Base-by-base conservation (phyloP, 2,113 vertebrate genomes). In the Neopipo cinnamomea region DNA sequence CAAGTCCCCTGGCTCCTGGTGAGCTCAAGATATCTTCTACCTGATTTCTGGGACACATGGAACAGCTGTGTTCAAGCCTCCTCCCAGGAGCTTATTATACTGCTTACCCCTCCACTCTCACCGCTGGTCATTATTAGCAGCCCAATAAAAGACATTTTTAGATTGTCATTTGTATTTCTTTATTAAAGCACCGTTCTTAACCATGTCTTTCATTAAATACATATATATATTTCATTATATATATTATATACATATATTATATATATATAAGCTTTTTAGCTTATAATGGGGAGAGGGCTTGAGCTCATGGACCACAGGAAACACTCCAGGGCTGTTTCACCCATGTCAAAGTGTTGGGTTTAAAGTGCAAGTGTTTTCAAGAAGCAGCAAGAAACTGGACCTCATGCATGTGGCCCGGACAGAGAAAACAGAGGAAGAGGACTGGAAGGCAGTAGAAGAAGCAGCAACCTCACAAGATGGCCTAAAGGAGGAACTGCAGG, bases 111-210 rank as follows among this genome's bases (percentile, higher is more conserved):
- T 74, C 87, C 24, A 13, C 33, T 79, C 53, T 83, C 82, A 41
- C 75, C 0, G 12, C 83, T 27, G 42, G 84, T 93, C 91, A 15
- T 95, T 93, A 88, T 86, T 95, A 96, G 93, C 93, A 95, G 93
- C 93, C 93, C 83, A 96, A 96, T 97, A 97, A 97, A 97, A 71
- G 75, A 80, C 33, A 21, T 93, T 96, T 97, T 89, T 95, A 92
- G 94, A 89, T 78, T 95, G 95, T 89, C 23, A n/a, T 59, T 91
- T 87, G 93, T 95, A 86, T 95, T 97, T 91, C 80, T 84, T 96
- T 87, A 86, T 96, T 96, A 63, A 88, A 95, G 33, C 55, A 46
- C 21, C 37, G 21, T 35, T 93, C 85, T 92, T 39, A 92, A 87
- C 6, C 2, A 44, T 61, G 59, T 73, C 16, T 86, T 88, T 77